Evolutionary conservation across 2,888 invertebrate genomes (phyloP).

Genomic region (Agriopis aurantiaria): DNA sequence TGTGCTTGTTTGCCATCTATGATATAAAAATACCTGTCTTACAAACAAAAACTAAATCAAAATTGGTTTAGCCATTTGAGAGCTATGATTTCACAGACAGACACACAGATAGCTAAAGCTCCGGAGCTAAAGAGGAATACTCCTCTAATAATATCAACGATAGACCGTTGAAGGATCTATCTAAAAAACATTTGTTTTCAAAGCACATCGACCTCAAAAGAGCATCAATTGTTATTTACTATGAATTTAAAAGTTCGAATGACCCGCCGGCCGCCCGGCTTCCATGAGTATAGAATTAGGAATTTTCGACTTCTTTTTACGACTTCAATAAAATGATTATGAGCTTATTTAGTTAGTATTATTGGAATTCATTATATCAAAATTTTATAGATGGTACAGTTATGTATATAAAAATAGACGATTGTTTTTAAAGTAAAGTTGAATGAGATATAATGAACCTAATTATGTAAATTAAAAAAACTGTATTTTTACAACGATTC

Average conservation of each 20-base stretch:
- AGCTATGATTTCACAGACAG: background rate
- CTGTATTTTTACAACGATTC: too few species aligned
- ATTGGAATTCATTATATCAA: background rate
- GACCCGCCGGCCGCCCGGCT: background rate
- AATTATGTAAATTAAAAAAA: too few species aligned
- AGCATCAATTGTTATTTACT: conserved; percentile 23
- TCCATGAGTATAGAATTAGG: background rate
- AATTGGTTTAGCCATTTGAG: too few species aligned
- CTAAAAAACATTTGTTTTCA: conserved; percentile 7
- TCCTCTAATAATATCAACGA: background rate
- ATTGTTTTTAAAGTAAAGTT: too few species aligned
- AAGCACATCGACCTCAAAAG: conserved; percentile 22
- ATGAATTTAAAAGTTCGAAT: conserved; percentile 2
- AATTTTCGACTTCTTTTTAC: background rate
- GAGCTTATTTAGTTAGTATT: background rate
- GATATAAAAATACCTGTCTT: too few species aligned
- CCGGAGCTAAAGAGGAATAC: background rate
- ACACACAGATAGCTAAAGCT: background rate
- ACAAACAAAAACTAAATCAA: too few species aligned
- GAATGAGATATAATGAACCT: too few species aligned
- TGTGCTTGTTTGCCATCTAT: too few species aligned
- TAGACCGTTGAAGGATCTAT: conserved; percentile 6
- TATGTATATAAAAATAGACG: background rate
- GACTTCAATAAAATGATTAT: conserved; percentile 2
- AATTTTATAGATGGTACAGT: conserved; percentile 1